Evolutionary conservation across 1,140 invertebrate genomes (phyloP).

Genomic region (Lethrus apterus): DNA sequence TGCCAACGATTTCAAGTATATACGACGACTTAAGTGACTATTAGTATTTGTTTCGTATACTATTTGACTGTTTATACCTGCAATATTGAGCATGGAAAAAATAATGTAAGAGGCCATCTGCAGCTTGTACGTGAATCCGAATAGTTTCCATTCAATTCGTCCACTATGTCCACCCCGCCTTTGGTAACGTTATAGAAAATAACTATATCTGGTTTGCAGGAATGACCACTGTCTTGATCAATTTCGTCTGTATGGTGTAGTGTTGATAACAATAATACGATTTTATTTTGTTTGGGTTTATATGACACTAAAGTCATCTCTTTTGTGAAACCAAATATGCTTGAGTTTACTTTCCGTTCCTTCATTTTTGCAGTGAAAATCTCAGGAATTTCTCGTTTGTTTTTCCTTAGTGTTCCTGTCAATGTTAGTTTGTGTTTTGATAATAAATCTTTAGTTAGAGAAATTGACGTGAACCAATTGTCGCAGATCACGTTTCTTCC

Average conservation of each 20-base stretch:
- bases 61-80: too few species aligned
- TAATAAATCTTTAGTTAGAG: background rate
- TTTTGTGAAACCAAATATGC: conserved; percentile 2
- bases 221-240: background rate
- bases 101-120: too few species aligned
- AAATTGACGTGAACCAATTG: conserved; percentile 8
- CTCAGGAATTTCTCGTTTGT: conserved; percentile 1
- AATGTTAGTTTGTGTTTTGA: conserved; percentile 5
- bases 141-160: too few species aligned
- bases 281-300: conserved; percentile 1
- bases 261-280: conserved; percentile 1
- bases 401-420: conserved; percentile 1
- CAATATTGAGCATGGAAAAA: too few species aligned
- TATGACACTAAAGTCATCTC: conserved; percentile 3
- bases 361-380: background rate
- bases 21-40: too few species aligned
- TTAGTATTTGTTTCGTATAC: too few species aligned
- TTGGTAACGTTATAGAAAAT: too few species aligned
- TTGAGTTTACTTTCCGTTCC: background rate
- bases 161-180: too few species aligned
- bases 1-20: too few species aligned
- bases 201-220: too few species aligned
- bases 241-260: conserved; percentile 2
- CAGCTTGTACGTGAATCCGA: too few species aligned
- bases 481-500: conserved; percentile 17